Base-by-base conservation (phyloP, 2,113 vertebrate genomes). In the Monopterus albus region DNA sequence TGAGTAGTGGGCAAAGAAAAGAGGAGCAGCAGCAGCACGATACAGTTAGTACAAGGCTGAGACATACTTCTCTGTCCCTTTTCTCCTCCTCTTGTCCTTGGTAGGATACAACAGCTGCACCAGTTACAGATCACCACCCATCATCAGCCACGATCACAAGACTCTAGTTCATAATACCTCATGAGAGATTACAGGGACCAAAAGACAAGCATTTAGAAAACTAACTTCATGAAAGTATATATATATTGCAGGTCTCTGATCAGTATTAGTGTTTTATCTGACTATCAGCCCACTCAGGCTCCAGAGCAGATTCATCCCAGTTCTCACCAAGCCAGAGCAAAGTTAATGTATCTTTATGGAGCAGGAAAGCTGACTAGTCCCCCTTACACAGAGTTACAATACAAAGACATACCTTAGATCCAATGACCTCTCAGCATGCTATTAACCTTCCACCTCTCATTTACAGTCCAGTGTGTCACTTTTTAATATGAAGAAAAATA, bases 51-150 rank as follows among this genome's bases (percentile, higher is more conserved):
- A 38, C 11, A 80, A 64, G 66, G 75, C 61, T 72, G 45, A 59
- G 55, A 78, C 63, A 78, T 72, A 80, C 56, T 57, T 61, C 57
- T 78, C 63, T 64, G 50, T 66, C 29, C 72, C 39, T 4, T 62
- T 79, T 67, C 57, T 83, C 56, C 66, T 81, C 63, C 45, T 75
- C 26, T n/a, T 78, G 75, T 65, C 87, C 78, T 70, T 53, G 33
- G 79, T 68, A 78, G 70, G 45, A 45, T 39, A 40, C 61, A 77
- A 78, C 90, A 91, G 90, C 86, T 91, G 88, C 87, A 79, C 29
- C 28, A 43, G 25, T 75, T 17, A 65, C 35, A 55, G 23, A 82
- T 62, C 46, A 8, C 46, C 69, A 15, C 47, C 63, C 58, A 45
- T 79, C 20, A 58, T 68, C 40, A 11, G 33, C 21, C 68, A 43